A percentile compares a stretch with the other conserved stretches of the same genome.
phyloP scores from a whole-genome alignment of 1,140 invertebrate species.

The Drosophila grimshawi region DNA sequence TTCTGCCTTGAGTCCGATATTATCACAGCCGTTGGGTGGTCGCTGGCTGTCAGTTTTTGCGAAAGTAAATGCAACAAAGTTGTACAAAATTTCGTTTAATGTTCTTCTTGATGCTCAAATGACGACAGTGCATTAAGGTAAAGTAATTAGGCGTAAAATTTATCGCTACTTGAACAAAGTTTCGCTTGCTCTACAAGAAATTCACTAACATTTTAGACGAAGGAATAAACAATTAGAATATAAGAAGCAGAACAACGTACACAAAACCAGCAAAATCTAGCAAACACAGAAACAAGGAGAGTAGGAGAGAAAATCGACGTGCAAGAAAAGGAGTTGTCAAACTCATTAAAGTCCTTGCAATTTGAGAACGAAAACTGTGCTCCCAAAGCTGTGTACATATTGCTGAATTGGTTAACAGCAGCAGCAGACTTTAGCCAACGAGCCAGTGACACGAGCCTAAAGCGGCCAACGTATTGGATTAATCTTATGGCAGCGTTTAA shows the following conservation, averaged over 20 bases:
- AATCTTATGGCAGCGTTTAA: background rate
- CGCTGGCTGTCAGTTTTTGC: conserved; percentile 60
- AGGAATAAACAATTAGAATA: conserved; percentile 32
- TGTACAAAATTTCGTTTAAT: conserved; percentile 7
- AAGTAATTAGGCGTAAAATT: conserved; percentile 43
- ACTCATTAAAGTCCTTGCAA: conserved; percentile 47
- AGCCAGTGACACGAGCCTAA: conserved; percentile 26
- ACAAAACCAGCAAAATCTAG: background rate
- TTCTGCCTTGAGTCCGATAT: conserved; percentile 83
- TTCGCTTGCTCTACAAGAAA: conserved; percentile 37
- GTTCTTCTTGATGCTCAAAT: conserved; percentile 9
- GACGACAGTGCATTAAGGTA: conserved; percentile 34
- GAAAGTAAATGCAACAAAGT: conserved; percentile 10
- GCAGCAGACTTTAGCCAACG: background rate
- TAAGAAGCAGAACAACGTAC: conserved; percentile 30
- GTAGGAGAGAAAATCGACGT: conserved; percentile 13
- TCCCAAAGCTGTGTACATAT: conserved; percentile 26
- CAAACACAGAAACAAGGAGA: background rate
- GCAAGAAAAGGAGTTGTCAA: conserved; percentile 24
- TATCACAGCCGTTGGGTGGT: conserved; percentile 84
- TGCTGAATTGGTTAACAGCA: conserved; percentile 7
- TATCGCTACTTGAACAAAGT: conserved; percentile 49
- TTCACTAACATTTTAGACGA: conserved; percentile 25
- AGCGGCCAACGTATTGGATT: background rate
- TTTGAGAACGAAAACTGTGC: conserved; percentile 21